Base-by-base conservation (phyloP, 2,113 vertebrate species). In the Gulo gulo region DNA sequence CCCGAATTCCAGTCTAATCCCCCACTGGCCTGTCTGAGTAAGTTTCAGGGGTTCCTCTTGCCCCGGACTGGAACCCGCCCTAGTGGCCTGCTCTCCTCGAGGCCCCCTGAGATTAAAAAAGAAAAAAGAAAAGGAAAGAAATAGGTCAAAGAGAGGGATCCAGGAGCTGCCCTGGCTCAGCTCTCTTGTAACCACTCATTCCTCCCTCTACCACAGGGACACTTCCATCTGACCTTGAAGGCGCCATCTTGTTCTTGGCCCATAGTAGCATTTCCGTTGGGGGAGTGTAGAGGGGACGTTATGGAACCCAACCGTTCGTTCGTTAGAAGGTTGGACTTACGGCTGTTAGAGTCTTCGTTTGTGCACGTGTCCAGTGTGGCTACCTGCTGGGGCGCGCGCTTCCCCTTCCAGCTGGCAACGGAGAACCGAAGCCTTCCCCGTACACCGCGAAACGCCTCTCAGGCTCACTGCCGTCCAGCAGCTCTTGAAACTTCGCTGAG, bases 201-300 rank as follows among this genome's bases (percentile, higher is more conserved):
- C 31, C 55, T 82, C 31, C 4, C 31, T 16, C 6, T 50, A 36
- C 42, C 83, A 69, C 23, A 9, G 50, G 8, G 8, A 86, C 24
- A 23, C 80, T 23, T 83, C 42, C 36, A 6, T 83, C 63, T 87
- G 26, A 71, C 87, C 76, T 76, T 69, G 71, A 85, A 86, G 67
- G 29, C 9, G 42, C 80, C 59, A 21, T 55, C 78, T 93, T 92
- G 50, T 65, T 69, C 36, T 88, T 93, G 39, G 36, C 34, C 61
- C 20, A 13, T 59, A 5, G 80, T 9, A 6, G 26, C 63, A 34
- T n/a, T 89, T 92, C 18, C 1, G 18, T 29, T 71, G 42, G 7
- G 47, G 36, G 18, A 24, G 13, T 21, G 34, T 59, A 79, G 80
- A 45, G 81, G 2, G 18, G 21, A 63, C 31, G 20, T 31, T 24